Base-by-base conservation (phyloP, 2,888 invertebrate genomes). In the Amblyjoppa proteus region DNA sequence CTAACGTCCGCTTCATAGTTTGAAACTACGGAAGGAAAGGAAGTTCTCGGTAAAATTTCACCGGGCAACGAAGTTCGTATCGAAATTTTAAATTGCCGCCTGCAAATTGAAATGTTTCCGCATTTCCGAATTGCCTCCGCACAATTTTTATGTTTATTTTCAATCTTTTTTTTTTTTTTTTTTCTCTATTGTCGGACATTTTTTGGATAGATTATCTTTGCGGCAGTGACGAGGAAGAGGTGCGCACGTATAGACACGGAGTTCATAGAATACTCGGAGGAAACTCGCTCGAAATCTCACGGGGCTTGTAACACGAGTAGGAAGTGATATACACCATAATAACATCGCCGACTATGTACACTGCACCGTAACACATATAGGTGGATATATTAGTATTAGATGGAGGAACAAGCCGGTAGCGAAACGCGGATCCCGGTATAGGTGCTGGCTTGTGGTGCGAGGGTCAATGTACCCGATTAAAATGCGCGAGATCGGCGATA, bases 381-480 rank as follows among this genome's bases (percentile, higher is more conserved):
- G 56, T 64, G 31, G 64, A 64, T 64, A 64, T 64, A 64, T 64
- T 64, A 64, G 53, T 56, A 73, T 73, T 73, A 73, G 73, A 31
- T 13, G 56, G 56, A 38, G 38, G 38, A 73, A 13, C 70, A 71
- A 64, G 41, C n/a, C 41, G n/a, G 68, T 68, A 68, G 68, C 68
- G 73, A 73, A 53, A 73, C 73, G 73, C 38, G 56, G 38, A 73
- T 73, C 56, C 25, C 73, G 56, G 56, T 73, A 20, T 41, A 20
- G 56, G 11, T 16, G 16, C 45, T 7, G 13, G 64, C 64, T 34
- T 64, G 58, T 28, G 31, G 16, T 64, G 64, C 28, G 56, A 56
- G 73, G 73, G 53, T 73, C 73, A 73, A 56, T 7, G 73, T 56
- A 73, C 73, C 56, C 73, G 73, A 73, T 73, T 73, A 73, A 73